These are phyloP conservation scores for Aphelinus certus DNA, from an alignment of 1,140 invertebrate genomes.

Conservation along the genomic window DNA sequence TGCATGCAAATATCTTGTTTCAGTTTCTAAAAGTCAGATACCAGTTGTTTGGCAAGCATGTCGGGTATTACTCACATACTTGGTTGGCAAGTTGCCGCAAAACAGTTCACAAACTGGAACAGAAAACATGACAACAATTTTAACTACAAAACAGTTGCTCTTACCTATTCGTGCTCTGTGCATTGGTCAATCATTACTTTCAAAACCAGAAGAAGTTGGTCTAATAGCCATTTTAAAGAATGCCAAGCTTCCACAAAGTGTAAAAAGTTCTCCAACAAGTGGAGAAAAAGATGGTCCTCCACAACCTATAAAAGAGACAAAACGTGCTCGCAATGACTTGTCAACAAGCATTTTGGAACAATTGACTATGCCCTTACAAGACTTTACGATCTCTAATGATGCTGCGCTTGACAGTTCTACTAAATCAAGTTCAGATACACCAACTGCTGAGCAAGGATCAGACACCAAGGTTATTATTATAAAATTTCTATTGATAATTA, in stretches of 20 bases:
- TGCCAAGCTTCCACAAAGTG: conserved; percentile 71
- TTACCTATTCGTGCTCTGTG: conserved; percentile 72
- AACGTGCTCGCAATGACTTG: conserved; percentile 70
- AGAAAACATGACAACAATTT: conserved; percentile 52
- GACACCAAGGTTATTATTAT: conserved; percentile 54
- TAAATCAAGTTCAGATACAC: conserved; percentile 50
- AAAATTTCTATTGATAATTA: neutral
- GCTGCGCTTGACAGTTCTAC: conserved; percentile 45
- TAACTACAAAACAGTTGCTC: conserved; percentile 68
- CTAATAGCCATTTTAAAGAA: conserved; percentile 75
- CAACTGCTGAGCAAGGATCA: conserved; percentile 48
- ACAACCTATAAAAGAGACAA: conserved; percentile 67
- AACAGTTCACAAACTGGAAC: conserved; percentile 53
- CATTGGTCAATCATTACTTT: conserved; percentile 68
- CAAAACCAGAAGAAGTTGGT: conserved; percentile 69
- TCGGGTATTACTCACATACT: conserved; percentile 68
- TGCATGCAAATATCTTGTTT: conserved; percentile 41
- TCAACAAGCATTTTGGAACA: conserved; percentile 74
- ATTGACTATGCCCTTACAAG: conserved; percentile 71
- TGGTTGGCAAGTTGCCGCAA: conserved; percentile 66
- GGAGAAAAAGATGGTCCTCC: conserved; percentile 68
- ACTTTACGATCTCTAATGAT: conserved; percentile 58
- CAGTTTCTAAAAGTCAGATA: conserved; percentile 74
- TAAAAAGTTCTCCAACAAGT: conserved; percentile 64
- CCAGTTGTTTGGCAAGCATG: conserved; percentile 68